phyloP scores from a whole-genome alignment of 2,113 vertebrate genomes.

The Eurypyga helias region DNA sequence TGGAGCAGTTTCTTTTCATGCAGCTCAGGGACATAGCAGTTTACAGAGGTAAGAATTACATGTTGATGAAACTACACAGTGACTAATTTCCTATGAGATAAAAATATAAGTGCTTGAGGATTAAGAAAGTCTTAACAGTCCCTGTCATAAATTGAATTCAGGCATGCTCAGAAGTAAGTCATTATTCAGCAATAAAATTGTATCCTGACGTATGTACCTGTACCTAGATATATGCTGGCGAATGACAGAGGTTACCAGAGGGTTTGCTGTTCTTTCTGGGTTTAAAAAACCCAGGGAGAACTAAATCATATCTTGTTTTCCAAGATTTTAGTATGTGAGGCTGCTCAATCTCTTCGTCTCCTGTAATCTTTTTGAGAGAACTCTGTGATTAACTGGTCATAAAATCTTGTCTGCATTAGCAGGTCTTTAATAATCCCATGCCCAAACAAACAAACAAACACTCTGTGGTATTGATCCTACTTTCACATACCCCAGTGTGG shows the following conservation, averaged over 20 bases:
- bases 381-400: background rate
- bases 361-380: background rate
- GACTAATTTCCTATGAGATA: background rate
- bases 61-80: background rate
- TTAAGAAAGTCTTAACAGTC: background rate
- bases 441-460: background rate
- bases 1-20: background rate
- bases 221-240: background rate
- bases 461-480: background rate
- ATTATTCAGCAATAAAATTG: background rate
- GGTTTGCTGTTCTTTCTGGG: background rate
- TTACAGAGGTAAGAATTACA: constrained; percentile 5
- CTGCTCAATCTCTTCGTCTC: background rate
- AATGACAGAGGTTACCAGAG: background rate
- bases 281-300: background rate
- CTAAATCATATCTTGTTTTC: background rate
- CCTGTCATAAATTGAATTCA: background rate
- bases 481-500: background rate
- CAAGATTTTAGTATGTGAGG: background rate
- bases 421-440: background rate
- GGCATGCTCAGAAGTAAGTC: background rate
- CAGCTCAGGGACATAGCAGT: background rate
- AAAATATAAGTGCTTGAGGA: background rate
- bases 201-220: background rate
- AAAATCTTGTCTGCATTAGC: background rate